Conservation (phyloP, 2,797 vertebrate species). For the Darevskia nairensis region DNA sequence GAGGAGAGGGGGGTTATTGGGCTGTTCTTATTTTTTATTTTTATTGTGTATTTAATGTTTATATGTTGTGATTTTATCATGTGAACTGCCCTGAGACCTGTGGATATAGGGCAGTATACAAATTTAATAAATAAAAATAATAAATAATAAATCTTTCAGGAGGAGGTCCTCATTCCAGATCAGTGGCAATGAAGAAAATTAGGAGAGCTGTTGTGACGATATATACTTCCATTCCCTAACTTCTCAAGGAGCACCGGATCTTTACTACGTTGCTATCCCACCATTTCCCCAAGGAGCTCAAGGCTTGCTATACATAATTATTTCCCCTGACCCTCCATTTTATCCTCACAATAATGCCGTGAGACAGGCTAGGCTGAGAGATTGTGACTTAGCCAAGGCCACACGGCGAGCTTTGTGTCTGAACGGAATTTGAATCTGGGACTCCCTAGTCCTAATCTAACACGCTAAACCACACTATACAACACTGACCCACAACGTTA, state of each 20-base stretch:
- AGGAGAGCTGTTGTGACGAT: slow-evolving; percentile 27
- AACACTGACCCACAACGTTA: background rate
- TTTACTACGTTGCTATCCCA: background rate
- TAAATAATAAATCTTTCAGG: too few species aligned
- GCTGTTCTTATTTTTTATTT: too few species aligned
- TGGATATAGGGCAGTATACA: too few species aligned
- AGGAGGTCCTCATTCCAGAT: too few species aligned
- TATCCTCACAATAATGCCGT: background rate
- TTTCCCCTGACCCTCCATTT: background rate
- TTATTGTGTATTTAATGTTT: too few species aligned
- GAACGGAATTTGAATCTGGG: background rate
- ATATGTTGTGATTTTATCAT: too few species aligned
- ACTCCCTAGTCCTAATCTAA: background rate
- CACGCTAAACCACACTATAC: background rate
- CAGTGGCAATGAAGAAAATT: slow-evolving; percentile 42
- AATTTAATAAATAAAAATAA: too few species aligned
- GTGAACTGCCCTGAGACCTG: too few species aligned
- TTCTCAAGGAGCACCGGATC: background rate
- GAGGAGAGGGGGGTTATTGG: too few species aligned
- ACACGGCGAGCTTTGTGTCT: background rate
- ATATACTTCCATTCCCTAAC: background rate
- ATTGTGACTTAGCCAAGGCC: background rate
- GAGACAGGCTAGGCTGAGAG: background rate
- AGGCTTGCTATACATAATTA: background rate
- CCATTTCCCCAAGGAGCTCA: background rate